These are phyloP conservation scores for Steinernema scapterisci DNA, from an alignment of 2,888 invertebrate genomes.

Conservation along the genomic window DNA sequence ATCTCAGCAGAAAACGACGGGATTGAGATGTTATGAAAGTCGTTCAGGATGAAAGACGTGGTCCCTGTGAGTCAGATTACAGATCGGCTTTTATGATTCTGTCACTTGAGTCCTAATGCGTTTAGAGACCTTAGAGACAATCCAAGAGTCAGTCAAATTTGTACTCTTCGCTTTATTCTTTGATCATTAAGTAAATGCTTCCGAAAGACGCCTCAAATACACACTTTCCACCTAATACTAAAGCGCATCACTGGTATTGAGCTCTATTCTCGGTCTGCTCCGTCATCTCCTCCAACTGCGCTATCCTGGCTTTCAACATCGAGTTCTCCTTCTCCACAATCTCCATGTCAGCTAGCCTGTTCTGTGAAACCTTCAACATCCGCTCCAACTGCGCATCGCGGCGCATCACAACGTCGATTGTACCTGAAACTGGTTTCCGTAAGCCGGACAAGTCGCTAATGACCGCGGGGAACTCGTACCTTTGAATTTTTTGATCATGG, in stretches of 20 bases:
- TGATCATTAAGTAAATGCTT: too few species aligned
- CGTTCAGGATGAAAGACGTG: too few species aligned
- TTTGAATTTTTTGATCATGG: constrained; percentile 21
- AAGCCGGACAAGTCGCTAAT: neutral
- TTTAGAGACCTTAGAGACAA: too few species aligned
- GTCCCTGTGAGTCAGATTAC: too few species aligned
- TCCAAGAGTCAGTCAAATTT: too few species aligned
- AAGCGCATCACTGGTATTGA: constrained; percentile 7
- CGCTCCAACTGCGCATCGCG: constrained; percentile 2
- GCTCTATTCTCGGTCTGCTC: neutral
- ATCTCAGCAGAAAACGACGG: too few species aligned
- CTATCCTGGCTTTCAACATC: constrained; percentile 5
- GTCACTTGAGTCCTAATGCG: too few species aligned
- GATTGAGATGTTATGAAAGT: too few species aligned
- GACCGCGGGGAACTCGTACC: constrained; percentile 6
- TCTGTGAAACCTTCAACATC: constrained; percentile 1
- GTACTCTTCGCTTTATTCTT: too few species aligned
- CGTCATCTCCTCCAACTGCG: neutral
- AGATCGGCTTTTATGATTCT: too few species aligned
- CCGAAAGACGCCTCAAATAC: too few species aligned
- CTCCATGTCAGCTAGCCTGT: constrained; percentile 4
- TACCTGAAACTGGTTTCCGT: constrained; percentile 27
- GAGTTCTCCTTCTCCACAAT: neutral
- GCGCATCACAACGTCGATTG: constrained; percentile 1
- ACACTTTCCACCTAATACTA: neutral